Base-by-base conservation (phyloP, 2,888 invertebrate genomes). In the Eilema depressum region DNA sequence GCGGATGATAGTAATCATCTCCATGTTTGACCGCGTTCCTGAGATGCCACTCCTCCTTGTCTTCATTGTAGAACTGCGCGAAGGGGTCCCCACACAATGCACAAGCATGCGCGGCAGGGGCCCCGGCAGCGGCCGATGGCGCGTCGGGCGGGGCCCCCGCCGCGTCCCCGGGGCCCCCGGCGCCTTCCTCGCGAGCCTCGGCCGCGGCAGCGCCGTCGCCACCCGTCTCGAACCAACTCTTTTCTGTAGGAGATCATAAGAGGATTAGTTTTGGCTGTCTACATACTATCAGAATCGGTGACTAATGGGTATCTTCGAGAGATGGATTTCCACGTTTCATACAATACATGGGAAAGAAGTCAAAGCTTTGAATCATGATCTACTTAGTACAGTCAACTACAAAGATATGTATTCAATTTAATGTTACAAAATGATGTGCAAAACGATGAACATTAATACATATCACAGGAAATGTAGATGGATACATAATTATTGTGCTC, bases 31-130 rank as follows among this genome's bases (percentile, higher is more conserved):
- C 95, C 0, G 99, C 98, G 88, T 98, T 97, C 75, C 97, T 94
- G 37, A 99, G 96, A 88, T 99, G 98, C 99, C 99, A 99, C 89
- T 99, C 99, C 91, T 99, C 99, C 79, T 97, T 97, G 85, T 99
- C 99, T 92, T 99, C 99, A 90, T 99, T 98, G 95, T 98, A 99
- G 95, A 98, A 99, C 91, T 98, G 98, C 80, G 99, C 98, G 94
- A 99, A 99, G 78, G 96, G 96, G 94, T 99, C 99, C 20, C 97
- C 97, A 92, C 99, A 99, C 67, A 99, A 97, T 78, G 97, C 97
- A 92, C 99, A 99, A 61, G 95, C 91, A 66, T 96, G 96, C 83
- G 96, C 96, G 83, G 97, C 96, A 12, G 97, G 96, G 57, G 96
- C 96, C 0, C 86, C 96, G 0, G 97, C 97, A 11, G 97, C 96